These are phyloP conservation scores for Tachysurus vachellii DNA, from an alignment of 2,113 vertebrate genomes.

Conservation along the genomic window DNA sequence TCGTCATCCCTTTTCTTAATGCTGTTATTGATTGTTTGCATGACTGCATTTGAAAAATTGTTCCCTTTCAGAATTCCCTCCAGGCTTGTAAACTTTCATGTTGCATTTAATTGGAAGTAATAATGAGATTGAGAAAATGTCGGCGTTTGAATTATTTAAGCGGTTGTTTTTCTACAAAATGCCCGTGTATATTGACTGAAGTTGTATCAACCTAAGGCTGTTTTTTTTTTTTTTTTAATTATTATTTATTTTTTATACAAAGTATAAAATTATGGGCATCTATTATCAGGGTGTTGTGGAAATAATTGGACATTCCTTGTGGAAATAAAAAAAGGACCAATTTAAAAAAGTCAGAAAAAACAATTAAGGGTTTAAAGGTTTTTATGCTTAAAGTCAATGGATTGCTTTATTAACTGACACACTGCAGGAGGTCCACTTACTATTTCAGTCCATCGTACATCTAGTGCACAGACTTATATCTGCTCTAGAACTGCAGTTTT, in stretches of 20 bases:
- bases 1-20: not conserved
- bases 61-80: not conserved
- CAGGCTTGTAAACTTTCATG: not conserved
- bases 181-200: constrained; percentile 24
- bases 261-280: constrained; percentile 8
- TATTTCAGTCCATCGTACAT: not conserved
- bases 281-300: constrained; percentile 3
- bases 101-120: constrained; percentile 17
- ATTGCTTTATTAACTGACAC: constrained; percentile 11
- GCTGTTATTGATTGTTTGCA: not conserved
- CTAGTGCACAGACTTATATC: not conserved
- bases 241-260: too few species aligned
- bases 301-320: constrained; percentile 18
- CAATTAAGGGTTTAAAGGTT: not conserved
- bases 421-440: not conserved
- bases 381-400: not conserved
- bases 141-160: constrained; percentile 8
- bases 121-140: constrained; percentile 1
- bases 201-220: not conserved
- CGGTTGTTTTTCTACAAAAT: constrained; percentile 21
- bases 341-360: not conserved
- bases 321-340: not conserved
- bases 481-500: not conserved
- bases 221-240: not conserved
- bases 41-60: not conserved